Base-by-base conservation (phyloP, 2,888 invertebrate genomes). In the Chrysotoxum bicinctum region DNA sequence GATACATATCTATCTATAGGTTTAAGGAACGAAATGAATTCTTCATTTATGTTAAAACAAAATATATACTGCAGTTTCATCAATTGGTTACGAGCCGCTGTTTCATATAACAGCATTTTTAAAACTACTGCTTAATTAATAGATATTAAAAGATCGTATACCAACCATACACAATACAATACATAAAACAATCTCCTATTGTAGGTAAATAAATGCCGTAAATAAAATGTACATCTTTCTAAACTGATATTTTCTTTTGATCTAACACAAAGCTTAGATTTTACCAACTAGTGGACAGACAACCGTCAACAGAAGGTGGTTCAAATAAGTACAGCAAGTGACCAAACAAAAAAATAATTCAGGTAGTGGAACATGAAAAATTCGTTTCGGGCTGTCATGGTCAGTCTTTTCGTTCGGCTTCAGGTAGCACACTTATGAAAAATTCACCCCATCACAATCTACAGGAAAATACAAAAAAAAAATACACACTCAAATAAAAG, bases 341-440 rank as follows among this genome's bases (percentile, higher is more conserved):
- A 19, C 16, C 30, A 26, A 77, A n/a, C n/a, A 40, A 40, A 37
- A 14, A n/a, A 8, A 78, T 35, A 50, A 72, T n/a, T 62, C 70
- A 84, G 72, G 75, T 83, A 83, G 84, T 78, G 30, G 43, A 64
- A 78, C 62, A 52, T 30, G 23, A 45, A 69, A 75, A 79, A 79
- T 70, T 72, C 75, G 81, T 72, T 73, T 80, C 68, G 50, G 73
- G 50, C 76, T 85, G 76, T 73, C 80, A 85, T 69, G 80, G 84
- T 85, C 84, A 80, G 76, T 81, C 30, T 62, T 66, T 76, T 56
- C 85, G 85, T 85, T 85, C 80, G 40, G 85, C 85, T 81, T 73
- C 85, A 81, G 85, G 85, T 85, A 85, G 73, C 80, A 85, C 40
- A 40, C 40, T 14, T 40, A 40, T 40, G n/a, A 40, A 40, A n/a